These are phyloP conservation scores for Periophthalmodon schlosseri DNA, from an alignment of 2,113 vertebrate species.

Conservation along the genomic window DNA sequence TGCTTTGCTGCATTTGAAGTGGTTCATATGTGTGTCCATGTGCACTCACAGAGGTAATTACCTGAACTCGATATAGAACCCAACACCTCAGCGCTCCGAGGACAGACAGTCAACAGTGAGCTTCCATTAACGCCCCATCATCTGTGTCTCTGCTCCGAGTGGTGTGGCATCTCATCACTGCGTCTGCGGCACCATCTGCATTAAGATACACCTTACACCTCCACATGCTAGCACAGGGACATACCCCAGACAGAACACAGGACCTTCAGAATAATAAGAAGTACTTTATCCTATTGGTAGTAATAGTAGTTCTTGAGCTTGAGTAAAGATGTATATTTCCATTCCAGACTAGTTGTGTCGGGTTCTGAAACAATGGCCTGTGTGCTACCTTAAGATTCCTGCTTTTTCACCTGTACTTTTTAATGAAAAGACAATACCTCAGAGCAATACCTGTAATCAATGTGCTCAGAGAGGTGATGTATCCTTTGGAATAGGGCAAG, in stretches of 20 bases:
- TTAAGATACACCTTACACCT: slow-evolving; percentile 50
- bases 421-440: not conserved
- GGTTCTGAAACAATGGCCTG: too few species aligned
- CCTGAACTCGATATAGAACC: slow-evolving; percentile 59
- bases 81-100: slow-evolving; percentile 48
- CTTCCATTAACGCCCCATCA: slow-evolving; percentile 58
- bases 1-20: slow-evolving; percentile 8
- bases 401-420: not conserved
- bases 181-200: slow-evolving; percentile 12
- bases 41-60: slow-evolving; percentile 52
- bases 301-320: not conserved
- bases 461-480: too few species aligned
- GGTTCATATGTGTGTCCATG: not conserved
- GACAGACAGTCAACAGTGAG: slow-evolving; percentile 42
- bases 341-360: too few species aligned
- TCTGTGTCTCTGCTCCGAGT: slow-evolving; percentile 17
- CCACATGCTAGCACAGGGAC: slow-evolving; percentile 20
- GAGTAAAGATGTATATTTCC: too few species aligned
- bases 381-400: not conserved
- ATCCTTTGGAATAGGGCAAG: too few species aligned
- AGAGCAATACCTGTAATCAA: not conserved
- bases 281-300: not conserved
- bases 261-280: not conserved
- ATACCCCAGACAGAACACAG: not conserved
- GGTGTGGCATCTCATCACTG: slow-evolving; percentile 19